phyloP scores from a whole-genome alignment of 2,797 vertebrate genomes.

The Hypotaenidia philippensis region DNA sequence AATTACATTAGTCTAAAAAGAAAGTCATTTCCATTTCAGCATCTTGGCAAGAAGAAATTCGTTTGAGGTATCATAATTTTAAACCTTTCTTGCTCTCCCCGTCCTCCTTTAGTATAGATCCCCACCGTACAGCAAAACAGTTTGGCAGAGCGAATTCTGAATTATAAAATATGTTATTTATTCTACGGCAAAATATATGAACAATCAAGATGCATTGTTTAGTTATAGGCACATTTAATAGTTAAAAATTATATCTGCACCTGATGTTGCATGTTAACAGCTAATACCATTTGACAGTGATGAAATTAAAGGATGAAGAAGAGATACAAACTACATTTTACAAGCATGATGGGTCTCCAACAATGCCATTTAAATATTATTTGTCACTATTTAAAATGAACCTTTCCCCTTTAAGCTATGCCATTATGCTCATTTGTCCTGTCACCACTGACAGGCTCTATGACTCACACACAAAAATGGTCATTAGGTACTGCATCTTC shows the following conservation, averaged over 20 bases:
- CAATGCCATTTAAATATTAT: conserved; percentile 96
- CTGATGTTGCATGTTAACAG: conserved; percentile 85
- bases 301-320: conserved; percentile 86
- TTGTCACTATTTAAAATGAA: conserved; percentile 92
- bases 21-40: conserved; percentile 70
- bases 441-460: conserved; percentile 96
- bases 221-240: conserved; percentile 81
- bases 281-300: conserved; percentile 85
- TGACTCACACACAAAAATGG: conserved; percentile 98
- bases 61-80: conserved; percentile 55
- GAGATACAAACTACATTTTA: conserved; percentile 88
- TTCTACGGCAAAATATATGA: conserved; percentile 65
- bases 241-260: conserved; percentile 86
- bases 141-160: conserved; percentile 50
- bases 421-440: conserved; percentile 99
- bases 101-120: neutral
- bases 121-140: conserved; percentile 34
- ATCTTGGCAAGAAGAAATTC: conserved; percentile 51
- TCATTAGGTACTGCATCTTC: conserved; percentile 99
- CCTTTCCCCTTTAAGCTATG: conserved; percentile 93
- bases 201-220: conserved; percentile 82
- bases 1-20: conserved; percentile 72
- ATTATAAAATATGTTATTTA: conserved; percentile 70
- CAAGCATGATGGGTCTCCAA: conserved; percentile 94
- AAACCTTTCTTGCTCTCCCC: neutral